A percentile compares a stretch with the other conserved stretches of the same genome.
Evolutionary conservation across 2,797 vertebrate species (phyloP).

Genomic region (Spinus olivaceus): DNA sequence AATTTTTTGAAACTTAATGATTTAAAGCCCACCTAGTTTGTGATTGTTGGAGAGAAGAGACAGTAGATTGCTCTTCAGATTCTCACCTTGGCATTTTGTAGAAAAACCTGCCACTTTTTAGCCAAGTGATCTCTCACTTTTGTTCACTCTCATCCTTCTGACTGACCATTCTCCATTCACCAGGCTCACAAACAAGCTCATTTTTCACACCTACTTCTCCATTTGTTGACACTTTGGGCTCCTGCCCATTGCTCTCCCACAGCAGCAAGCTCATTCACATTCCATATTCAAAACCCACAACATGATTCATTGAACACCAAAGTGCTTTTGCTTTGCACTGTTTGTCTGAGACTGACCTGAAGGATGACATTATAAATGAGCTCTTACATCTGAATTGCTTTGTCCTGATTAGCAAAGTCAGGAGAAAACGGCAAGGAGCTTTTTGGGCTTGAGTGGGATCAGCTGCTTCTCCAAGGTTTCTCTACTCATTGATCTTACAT

Average conservation of each 20-base stretch:
- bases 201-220: neutral
- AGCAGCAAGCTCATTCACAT: constrained; percentile 36
- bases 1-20: neutral
- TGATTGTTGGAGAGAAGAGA: neutral
- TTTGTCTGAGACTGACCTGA: constrained; percentile 40
- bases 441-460: constrained; percentile 6
- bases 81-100: neutral
- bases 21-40: neutral
- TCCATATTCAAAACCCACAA: constrained; percentile 48
- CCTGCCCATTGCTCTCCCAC: neutral
- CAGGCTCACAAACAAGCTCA: neutral
- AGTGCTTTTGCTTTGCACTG: constrained; percentile 32
- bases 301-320: constrained; percentile 44
- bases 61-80: neutral
- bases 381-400: constrained; percentile 54
- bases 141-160: neutral
- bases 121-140: neutral
- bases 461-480: neutral
- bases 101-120: neutral
- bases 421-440: constrained; percentile 46
- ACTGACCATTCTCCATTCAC: neutral
- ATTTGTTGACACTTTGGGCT: neutral
- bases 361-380: constrained; percentile 64
- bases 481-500: neutral
- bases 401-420: constrained; percentile 51